Base-by-base conservation (phyloP, 2,888 invertebrate genomes). In the Hyalella azteca region DNA sequence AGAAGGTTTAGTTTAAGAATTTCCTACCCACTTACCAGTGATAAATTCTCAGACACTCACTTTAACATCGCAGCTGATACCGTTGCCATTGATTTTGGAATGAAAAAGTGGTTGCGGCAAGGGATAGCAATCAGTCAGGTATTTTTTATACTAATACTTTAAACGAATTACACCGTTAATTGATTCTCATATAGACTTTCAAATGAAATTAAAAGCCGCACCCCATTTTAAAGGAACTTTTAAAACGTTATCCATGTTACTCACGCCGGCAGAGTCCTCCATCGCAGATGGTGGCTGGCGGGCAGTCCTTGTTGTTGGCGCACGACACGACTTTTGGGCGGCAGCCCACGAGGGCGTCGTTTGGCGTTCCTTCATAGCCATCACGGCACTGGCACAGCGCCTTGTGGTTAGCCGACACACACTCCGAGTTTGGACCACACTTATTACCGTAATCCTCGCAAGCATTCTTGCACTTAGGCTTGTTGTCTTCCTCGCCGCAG, bases 341-440 rank as follows among this genome's bases (percentile, higher is more conserved):
- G 77, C 87, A 87, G 11, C 87, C 86, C 60, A 84, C 81, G 11
- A 85, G 79, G 1, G 91, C 88, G 87, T 95, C 94, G 86, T 93
- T 92, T 0, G 96, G 94, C 89, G 96, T 93, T 3, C 96, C 96
- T 19, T 94, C 93, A 87, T 85, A 96, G 77, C 93, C 94, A 41
- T 91, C 90, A 3, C 95, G 95, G 87, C 96, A 96, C 85, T 91
- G 91, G 87, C 96, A 96, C 86, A 92, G 92, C 86, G 93, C 93
- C 19, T 91, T 89, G 88, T 96, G 96, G 86, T 93, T 91, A 79
- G 91, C 89, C 81, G 94, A 92, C 81, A 91, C 87, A 88, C 96
- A 96, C 87, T 95, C 94, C 40, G 96, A 91, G 88, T 96, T 96
- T 3, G 91, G 91, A 79, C 95, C 95, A 89, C 96, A 96, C 83